Base-by-base conservation (phyloP, 2,888 invertebrate genomes). In the Microctonus brassicae region DNA sequence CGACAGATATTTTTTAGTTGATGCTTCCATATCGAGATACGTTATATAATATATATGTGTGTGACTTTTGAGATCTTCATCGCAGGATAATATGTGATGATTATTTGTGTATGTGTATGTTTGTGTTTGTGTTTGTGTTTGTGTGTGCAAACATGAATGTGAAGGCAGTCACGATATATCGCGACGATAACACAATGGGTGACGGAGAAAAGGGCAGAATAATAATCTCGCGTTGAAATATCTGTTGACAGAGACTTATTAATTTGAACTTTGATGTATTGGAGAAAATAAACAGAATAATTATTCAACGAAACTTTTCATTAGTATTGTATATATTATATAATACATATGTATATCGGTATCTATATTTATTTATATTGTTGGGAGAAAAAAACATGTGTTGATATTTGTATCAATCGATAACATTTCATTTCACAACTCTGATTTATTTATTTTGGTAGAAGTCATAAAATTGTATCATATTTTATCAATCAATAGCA, bases 21-120 rank as follows among this genome's bases (percentile, higher is more conserved):
- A 72, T 33, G 61, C 53, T 34, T 58, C 61, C 26, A 61, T 63
- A 22, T 57, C n/a, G n/a, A 55, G 47, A 47, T 47, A 47, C 17
- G 47, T 17, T n/a, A n/a, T n/a, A 69, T 52, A 73, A 4, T n/a
- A n/a, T n/a, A 69, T 52, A 73, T 61, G 63, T 69, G 67, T 61
- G 69, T 33, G 39, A 75, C 72, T 63, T 71, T 71, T 72, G 72
- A 75, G 75, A 75, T 77, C 75, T 77, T 73, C 75, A 77, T 75
- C 73, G 34, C 47, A 67, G 39, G 34, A 53, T 39, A 26, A 47
- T 47, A 47, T 17, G 1, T 47, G n/a, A 17, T 47, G 47, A 47
- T 47, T n/a, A n/a, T 39, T 3, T n/a, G n/a, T 17, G 47, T n/a
- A 17, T n/a, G n/a, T 17, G 47, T n/a, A 17, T 53, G 9, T 20